Evolutionary conservation across 1,140 invertebrate species (phyloP), one percentile per base, ranked within the genome.

Genomic region (Drosophila kurseongensis): DNA sequence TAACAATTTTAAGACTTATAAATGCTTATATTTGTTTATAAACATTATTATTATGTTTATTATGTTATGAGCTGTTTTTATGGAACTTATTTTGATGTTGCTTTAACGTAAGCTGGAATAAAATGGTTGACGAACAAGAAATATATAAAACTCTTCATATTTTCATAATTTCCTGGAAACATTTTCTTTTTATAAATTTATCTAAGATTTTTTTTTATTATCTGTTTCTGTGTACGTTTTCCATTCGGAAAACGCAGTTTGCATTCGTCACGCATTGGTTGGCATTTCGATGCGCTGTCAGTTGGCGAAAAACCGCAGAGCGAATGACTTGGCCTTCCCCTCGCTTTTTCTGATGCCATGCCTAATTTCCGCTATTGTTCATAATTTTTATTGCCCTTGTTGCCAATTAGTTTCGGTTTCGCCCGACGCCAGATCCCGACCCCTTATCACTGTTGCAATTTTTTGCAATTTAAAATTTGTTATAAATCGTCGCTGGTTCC

Each of bases 351-450:
- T 61, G 50, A 41, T 67, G 76, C 80, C 83, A 79, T 83, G 84
- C 67, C 74, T 89, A 89, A 89, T 89, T 90, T 89, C 69, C 77
- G 73, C 84, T 89, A 89, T 89, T 89, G 84, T 89, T 89, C 84
- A 89, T 89, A 89, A 89, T 91, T 91, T 91, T 91, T 91, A 91
- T 91, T 91, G 81, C 90, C 69, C 78, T 91, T 91, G 89, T 91
- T 85, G 75, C 90, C 71, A 90, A 91, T 91, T 91, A 91, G 89
- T 91, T 91, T 91, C 81, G 89, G 80, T 91, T 80, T 82, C 81
- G 77, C 51, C 58, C 73, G 58, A 77, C 51, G 63, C 38, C 38
- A 10, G 27, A 32, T 45, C 18, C 29, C 40, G 47, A 56, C 65
- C 36, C 51, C 50, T 44, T 63, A 78, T 67, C 81, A 56, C 69